Base-by-base conservation (phyloP, 2,888 invertebrate genomes). In the Agrochola lychnidis region DNA sequence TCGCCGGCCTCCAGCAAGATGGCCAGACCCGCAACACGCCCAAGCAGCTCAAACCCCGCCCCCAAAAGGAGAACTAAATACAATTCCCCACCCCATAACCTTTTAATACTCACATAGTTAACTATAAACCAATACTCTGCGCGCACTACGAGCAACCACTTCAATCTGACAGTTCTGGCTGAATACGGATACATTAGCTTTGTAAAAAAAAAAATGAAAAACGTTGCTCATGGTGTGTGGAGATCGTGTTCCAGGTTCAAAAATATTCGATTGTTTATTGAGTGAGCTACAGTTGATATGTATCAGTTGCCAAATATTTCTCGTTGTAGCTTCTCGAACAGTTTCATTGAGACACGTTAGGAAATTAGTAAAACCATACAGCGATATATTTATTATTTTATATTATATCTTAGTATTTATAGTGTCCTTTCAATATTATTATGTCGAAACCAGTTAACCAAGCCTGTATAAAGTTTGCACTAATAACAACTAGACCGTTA, bases 1-100 rank as follows among this genome's bases (percentile, higher is more conserved):
- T 98, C 94, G 97, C 98, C 91, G 99, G 99, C 91, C 97, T 98
- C 91, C 97, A 97, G 91, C 97, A 97, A 93, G 97, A 97, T 90
- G 97, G 97, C 90, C 97, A 97, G 90, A 88, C 94, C 90, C 94
- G 94, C 91, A 79, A 88, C 86, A 91, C 90, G 89, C 92, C 92
- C 93, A 97, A 97, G 94, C 93, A 96, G 89, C 94, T 95, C 93
- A 96, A 96, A 93, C 97, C 97, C 91, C 96, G 97, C 91, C 97
- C 97, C 93, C 95, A 93, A 94, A 97, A 97, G 96, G 96, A 96
- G 89, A 94, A 95, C 93, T 96, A 96, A 95, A 92, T 84, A 83
- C 70, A 79, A 87, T 89, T 86, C 90, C 91, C 91, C 92, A 91
- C 92, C 85, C 85, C 91, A 88, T 92, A 91, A 93, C 93, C 94